Base-by-base conservation (phyloP, 2,888 invertebrate genomes). In the Hemithea aestivaria region DNA sequence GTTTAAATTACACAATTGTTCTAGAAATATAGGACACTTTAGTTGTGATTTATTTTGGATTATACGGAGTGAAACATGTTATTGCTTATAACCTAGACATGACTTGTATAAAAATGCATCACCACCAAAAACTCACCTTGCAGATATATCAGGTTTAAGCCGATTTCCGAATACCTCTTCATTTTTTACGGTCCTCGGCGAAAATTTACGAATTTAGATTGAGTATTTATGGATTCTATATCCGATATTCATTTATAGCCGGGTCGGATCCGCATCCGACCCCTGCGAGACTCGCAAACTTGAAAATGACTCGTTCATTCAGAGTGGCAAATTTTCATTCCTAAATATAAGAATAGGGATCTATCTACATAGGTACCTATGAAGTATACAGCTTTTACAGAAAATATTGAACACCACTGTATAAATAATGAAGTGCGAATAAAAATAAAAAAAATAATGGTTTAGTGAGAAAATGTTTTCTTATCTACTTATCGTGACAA, bases 131-230 rank as follows among this genome's bases (percentile, higher is more conserved):
- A 23, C n/a, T n/a, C n/a, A n/a, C n/a, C n/a, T n/a, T n/a, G n/a
- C n/a, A n/a, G n/a, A n/a, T n/a, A 62, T 62, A 59, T 60, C 60
- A 55, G 45, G 58, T 60, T 60, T 73, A 66, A 78, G 72, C 74
- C 69, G 69, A 70, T 73, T 73, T 69, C 63, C 65, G 66, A 73
- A 72, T 69, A 71, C 64, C 68, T 68, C 67, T 73, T 71, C 64
- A 70, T 71, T 73, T 78, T 50, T 78, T 74, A 70, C 67, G 69
- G 69, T 63, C 58, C 62, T 62, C 60, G 53, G 59, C 64, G 67
- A 75, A 75, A 73, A 75, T 73, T 73, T 70, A 72, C 73, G 72
- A 75, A 78, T 79, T 80, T 78, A 75, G 69, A 77, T 75, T 76
- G 71, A 73, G 74, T 79, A 76, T 79, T 78, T 78, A 79, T 77